A percentile compares a stretch with the other conserved stretches of the same genome.
Evolutionary conservation across 2,113 vertebrate species (phyloP).

Genomic region (Calyptomena viridis): DNA sequence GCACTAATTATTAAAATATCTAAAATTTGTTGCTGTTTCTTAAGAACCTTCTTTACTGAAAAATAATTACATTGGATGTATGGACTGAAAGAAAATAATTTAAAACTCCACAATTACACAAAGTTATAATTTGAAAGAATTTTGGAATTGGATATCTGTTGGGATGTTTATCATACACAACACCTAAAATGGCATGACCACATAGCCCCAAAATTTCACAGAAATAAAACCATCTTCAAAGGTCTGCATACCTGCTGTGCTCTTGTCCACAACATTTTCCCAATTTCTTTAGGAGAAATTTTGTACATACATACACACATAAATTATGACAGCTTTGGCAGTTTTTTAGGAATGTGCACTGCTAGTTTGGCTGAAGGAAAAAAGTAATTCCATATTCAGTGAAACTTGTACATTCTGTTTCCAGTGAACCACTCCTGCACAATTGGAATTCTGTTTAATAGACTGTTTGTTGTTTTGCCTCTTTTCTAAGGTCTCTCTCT

Average conservation of each 20-base stretch:
- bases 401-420: background rate
- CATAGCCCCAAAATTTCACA: background rate
- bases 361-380: background rate
- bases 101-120: background rate
- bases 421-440: background rate
- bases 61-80: background rate
- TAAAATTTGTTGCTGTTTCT: background rate
- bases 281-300: background rate
- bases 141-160: background rate
- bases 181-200: background rate
- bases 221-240: background rate
- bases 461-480: background rate
- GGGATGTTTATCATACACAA: background rate
- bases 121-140: background rate
- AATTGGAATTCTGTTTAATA: background rate
- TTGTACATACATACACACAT: no score
- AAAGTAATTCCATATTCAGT: background rate
- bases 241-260: background rate
- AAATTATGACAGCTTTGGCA: background rate
- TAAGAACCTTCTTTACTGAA: background rate
- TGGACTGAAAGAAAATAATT: background rate
- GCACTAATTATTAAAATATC: background rate
- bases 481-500: background rate
- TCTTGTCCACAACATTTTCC: background rate
- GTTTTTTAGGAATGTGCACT: background rate